Evolutionary conservation across 2,113 vertebrate species (phyloP).

Genomic region (Willisornis vidua): DNA sequence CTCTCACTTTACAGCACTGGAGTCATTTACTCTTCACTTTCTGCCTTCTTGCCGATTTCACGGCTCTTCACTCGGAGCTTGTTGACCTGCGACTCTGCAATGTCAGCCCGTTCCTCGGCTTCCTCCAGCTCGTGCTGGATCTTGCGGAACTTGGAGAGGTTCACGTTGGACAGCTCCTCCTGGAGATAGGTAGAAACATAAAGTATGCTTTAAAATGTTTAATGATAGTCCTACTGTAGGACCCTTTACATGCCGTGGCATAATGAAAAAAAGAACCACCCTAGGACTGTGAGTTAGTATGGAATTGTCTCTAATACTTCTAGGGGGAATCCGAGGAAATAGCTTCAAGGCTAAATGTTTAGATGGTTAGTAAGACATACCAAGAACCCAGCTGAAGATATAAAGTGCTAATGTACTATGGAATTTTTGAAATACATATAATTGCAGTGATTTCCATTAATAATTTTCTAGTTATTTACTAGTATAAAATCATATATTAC

Average conservation of each 20-base stretch:
- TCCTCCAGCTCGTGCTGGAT: constrained; percentile 82
- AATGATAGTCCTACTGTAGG: not conserved
- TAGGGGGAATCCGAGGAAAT: not conserved
- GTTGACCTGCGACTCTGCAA: constrained; percentile 81
- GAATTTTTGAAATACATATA: not conserved
- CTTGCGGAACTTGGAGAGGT: constrained; percentile 32
- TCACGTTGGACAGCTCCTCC: constrained; percentile 82
- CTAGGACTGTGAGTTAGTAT: not conserved
- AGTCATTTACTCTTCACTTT: constrained; percentile 74
- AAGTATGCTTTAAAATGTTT: not conserved
- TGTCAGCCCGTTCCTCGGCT: constrained; percentile 79
- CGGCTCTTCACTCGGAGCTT: constrained; percentile 78
- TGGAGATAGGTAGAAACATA: not conserved
- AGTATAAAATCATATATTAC: not conserved
- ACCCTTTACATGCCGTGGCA: not conserved
- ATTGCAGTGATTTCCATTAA: not conserved
- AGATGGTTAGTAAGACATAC: not conserved
- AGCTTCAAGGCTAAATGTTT: not conserved
- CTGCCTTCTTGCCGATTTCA: constrained; percentile 72
- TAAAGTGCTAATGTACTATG: not conserved
- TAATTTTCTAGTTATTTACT: not conserved
- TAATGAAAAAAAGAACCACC: not conserved
- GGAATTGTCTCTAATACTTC: not conserved
- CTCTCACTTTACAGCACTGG: constrained; percentile 39
- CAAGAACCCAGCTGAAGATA: not conserved